Percentiles rank a stretch among this genome's conserved stretches.
Conservation (phyloP, 2,113 vertebrate genomes). For the Lagopus leucura region DNA sequence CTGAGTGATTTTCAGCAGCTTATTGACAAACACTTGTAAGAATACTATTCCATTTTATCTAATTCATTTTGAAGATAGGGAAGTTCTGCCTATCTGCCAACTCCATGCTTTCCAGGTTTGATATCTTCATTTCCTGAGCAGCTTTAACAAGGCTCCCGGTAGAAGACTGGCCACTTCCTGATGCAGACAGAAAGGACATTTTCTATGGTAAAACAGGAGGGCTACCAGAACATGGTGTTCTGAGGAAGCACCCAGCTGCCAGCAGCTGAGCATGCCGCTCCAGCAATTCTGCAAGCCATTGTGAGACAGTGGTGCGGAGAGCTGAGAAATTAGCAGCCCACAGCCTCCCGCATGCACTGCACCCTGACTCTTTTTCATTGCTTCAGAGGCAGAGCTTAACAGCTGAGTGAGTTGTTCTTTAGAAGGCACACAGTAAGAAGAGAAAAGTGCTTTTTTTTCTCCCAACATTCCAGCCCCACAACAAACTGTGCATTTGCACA, state of each 20-base stretch:
- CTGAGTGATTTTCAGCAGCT: not conserved
- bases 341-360: not conserved
- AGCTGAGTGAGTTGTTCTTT: not conserved
- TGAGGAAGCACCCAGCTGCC: not conserved
- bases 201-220: not conserved
- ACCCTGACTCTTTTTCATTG: not conserved
- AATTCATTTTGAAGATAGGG: not conserved
- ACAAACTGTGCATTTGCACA: accelerated
- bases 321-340: accelerated
- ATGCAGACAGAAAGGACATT: not conserved
- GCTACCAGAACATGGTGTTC: not conserved
- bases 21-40: not conserved
- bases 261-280: not conserved
- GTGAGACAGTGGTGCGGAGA: not conserved
- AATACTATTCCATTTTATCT: not conserved
- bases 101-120: not conserved
- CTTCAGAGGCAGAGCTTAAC: not conserved
- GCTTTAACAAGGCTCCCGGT: not conserved
- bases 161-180: not conserved
- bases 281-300: not conserved
- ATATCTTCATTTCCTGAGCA: not conserved
- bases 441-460: not conserved
- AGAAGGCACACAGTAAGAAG: not conserved
- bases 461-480: not conserved
- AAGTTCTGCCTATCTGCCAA: not conserved